These are phyloP conservation scores for Drosophila gunungcola DNA, from an alignment of 1,140 invertebrate species.

Conservation along the genomic window DNA sequence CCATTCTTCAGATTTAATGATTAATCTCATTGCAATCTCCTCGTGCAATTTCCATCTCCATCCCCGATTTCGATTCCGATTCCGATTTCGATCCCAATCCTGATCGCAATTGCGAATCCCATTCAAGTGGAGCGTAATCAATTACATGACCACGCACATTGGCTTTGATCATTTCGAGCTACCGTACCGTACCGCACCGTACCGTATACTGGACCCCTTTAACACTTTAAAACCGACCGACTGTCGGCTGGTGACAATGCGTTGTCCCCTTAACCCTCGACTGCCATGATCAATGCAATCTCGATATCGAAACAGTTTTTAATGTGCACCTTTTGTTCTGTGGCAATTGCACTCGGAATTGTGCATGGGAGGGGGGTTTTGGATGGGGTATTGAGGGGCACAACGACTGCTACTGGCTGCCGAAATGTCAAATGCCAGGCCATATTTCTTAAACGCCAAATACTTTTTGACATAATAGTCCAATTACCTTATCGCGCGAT, in stretches of 20 bases:
- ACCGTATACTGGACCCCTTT: conserved; percentile 7
- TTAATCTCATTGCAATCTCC: conserved; percentile 20
- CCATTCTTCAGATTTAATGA: conserved; percentile 26
- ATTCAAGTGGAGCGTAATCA: conserved; percentile 34
- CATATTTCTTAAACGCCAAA: conserved; percentile 85
- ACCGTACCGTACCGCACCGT: no score
- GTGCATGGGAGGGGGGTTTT: background rate
- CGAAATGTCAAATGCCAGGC: conserved; percentile 84
- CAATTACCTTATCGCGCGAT: conserved; percentile 85
- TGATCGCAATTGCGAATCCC: conserved; percentile 1
- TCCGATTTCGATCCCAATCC: no score
- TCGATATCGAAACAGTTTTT: conserved; percentile 66
- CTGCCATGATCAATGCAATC: conserved; percentile 62
- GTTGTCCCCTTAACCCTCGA: conserved; percentile 12
- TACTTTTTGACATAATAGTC: conserved; percentile 85
- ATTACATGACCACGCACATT: conserved; percentile 55
- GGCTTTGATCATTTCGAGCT: conserved; percentile 33
- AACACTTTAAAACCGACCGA: conserved; percentile 28
- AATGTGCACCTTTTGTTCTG: conserved; percentile 82
- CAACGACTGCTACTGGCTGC: conserved; percentile 61
- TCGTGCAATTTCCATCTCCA: conserved; percentile 13
- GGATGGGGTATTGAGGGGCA: background rate
- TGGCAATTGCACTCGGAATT: conserved; percentile 64
- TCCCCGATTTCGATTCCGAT: background rate
- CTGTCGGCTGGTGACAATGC: conserved; percentile 53